A percentile compares a stretch with the other conserved stretches of the same genome.
These are phyloP conservation scores for Helicoverpa zea DNA, from an alignment of 1,140 invertebrate genomes.

Conservation along the genomic window DNA sequence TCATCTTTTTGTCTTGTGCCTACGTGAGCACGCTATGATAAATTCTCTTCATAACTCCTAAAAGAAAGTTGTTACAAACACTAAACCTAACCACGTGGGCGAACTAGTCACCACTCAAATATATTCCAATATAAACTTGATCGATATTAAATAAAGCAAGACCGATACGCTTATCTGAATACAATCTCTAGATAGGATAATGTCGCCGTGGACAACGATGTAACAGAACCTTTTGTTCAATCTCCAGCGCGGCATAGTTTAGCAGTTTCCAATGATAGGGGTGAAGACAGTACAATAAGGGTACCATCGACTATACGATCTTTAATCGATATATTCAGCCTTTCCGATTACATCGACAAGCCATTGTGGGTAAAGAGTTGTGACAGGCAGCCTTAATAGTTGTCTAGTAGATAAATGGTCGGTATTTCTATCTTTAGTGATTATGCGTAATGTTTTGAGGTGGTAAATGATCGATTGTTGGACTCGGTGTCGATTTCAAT, in stretches of 20 bases:
- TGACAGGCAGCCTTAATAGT: slow-evolving; percentile 67
- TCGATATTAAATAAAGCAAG: slow-evolving; percentile 45
- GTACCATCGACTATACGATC: slow-evolving; percentile 66
- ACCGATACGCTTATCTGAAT: slow-evolving; percentile 34
- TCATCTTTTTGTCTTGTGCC: too few relatives aligned
- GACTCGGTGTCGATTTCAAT: slow-evolving; percentile 22
- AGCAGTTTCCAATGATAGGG: slow-evolving; percentile 67
- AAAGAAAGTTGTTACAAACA: neutral
- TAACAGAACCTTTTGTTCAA: slow-evolving; percentile 75
- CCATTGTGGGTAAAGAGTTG: slow-evolving; percentile 71
- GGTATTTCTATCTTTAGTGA: slow-evolving; percentile 7
- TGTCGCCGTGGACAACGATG: slow-evolving; percentile 70
- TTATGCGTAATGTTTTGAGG: slow-evolving; percentile 13
- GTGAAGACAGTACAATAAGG: slow-evolving; percentile 81
- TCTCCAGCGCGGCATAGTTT: slow-evolving; percentile 70
- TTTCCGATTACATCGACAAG: slow-evolving; percentile 79
- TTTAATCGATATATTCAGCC: slow-evolving; percentile 76
- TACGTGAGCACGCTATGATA: neutral
- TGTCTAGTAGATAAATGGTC: slow-evolving; percentile 53
- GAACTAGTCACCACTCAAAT: slow-evolving; percentile 32
- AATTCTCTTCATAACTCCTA: neutral
- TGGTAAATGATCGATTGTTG: slow-evolving; percentile 36
- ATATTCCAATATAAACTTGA: slow-evolving; percentile 57
- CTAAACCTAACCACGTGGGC: slow-evolving; percentile 1
- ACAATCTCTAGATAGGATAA: slow-evolving; percentile 69